These are phyloP conservation scores for Meteorus colon DNA, from an alignment of 2,888 invertebrate species.

Conservation along the genomic window DNA sequence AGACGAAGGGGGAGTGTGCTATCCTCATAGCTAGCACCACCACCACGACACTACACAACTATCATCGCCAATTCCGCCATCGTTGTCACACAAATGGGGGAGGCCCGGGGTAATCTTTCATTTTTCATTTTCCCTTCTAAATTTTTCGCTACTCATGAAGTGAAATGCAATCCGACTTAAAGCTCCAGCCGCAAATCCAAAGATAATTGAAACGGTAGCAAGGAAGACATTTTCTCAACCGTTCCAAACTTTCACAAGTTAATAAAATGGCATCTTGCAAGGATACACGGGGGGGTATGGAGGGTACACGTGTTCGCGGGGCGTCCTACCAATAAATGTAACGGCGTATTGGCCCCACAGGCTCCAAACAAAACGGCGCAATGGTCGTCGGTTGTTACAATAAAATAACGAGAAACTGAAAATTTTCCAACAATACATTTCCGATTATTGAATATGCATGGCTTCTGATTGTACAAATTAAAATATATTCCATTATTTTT, in stretches of 20 bases:
- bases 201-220: background rate
- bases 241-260: slow-evolving; percentile 14
- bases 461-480: background rate
- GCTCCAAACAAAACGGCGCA: background rate
- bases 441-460: background rate
- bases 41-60: background rate
- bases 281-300: slow-evolving; percentile 43
- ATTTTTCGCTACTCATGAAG: background rate
- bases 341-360: slow-evolving; percentile 6
- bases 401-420: background rate
- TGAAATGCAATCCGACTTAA: background rate
- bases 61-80: slow-evolving; percentile 23
- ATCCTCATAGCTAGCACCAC: slow-evolving; percentile 14
- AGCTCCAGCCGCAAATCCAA: background rate
- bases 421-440: background rate
- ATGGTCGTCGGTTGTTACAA: background rate
- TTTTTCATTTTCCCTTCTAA: slow-evolving; percentile 7
- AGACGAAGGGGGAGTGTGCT: slow-evolving; percentile 17
- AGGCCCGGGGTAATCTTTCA: slow-evolving; percentile 5
- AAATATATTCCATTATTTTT: slow-evolving; percentile 22
- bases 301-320: slow-evolving; percentile 44
- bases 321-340: slow-evolving; percentile 32
- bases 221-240: background rate
- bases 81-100: slow-evolving; percentile 31
- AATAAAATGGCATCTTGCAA: slow-evolving; percentile 61